These are phyloP conservation scores for Probaryconus sp. DNA, from an alignment of 1,140 invertebrate species.

Conservation along the genomic window DNA sequence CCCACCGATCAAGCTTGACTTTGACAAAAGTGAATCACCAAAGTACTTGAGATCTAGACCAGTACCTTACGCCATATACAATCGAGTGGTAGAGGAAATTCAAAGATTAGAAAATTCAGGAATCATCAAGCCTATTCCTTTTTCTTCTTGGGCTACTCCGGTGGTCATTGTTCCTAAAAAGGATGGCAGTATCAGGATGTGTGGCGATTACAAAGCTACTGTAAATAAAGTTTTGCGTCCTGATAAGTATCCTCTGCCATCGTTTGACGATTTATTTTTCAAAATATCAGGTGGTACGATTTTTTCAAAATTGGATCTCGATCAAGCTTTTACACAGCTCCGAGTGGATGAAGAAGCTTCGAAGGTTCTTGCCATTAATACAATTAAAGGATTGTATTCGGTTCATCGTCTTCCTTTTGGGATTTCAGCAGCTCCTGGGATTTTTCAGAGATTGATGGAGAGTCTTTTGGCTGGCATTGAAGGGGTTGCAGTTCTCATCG, in stretches of 20 bases:
- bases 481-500: constrained; percentile 64
- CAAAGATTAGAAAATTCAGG: constrained; percentile 23
- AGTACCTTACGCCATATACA: constrained; percentile 54
- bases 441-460: constrained; percentile 71
- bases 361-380: constrained; percentile 65
- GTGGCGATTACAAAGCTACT: constrained; percentile 70
- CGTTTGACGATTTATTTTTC: constrained; percentile 67
- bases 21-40: constrained; percentile 11
- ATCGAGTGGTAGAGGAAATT: constrained; percentile 53
- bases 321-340: constrained; percentile 19
- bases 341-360: constrained; percentile 62
- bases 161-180: constrained; percentile 24
- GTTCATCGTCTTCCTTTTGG: constrained; percentile 78
- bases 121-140: constrained; percentile 19
- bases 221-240: constrained; percentile 66
- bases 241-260: constrained; percentile 67
- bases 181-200: constrained; percentile 62
- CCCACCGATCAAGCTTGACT: neutral
- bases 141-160: constrained; percentile 47
- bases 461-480: constrained; percentile 61
- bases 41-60: constrained; percentile 57
- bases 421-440: constrained; percentile 71
- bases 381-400: constrained; percentile 74
- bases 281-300: constrained; percentile 56
- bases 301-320: constrained; percentile 58